Conservation (phyloP, 2,113 vertebrate species). For the Chelonoidis abingdonii region DNA sequence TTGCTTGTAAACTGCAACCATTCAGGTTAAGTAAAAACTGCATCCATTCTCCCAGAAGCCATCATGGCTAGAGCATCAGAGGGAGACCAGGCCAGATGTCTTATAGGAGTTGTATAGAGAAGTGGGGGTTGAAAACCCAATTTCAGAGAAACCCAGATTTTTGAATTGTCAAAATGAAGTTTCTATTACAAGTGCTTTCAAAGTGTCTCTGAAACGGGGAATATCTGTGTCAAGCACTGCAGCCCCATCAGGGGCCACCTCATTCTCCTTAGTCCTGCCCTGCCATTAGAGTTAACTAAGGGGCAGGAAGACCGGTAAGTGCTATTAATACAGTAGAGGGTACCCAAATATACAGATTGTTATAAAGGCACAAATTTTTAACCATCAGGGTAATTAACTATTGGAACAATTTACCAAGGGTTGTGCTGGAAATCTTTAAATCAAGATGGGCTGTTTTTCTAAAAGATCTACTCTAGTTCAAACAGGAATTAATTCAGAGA, state of each 20-base stretch:
- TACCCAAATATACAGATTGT: background rate
- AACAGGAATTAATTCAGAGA: too few species aligned
- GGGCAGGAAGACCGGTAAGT: background rate
- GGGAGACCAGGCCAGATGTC: background rate
- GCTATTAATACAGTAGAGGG: background rate
- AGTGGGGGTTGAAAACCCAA: background rate
- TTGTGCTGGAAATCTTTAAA: too few species aligned
- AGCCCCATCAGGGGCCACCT: background rate
- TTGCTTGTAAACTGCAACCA: background rate
- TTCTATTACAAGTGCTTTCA: background rate
- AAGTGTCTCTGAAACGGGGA: background rate
- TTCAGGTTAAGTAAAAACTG: background rate
- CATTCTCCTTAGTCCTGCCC: background rate
- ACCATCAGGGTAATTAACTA: too few species aligned
- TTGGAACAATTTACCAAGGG: too few species aligned
- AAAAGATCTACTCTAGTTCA: too few species aligned
- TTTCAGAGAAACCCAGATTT: background rate
- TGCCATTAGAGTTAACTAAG: background rate
- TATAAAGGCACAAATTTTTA: too few species aligned
- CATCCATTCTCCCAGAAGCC: background rate
- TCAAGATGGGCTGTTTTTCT: too few species aligned
- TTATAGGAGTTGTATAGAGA: background rate
- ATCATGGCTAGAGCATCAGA: background rate
- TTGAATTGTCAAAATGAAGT: background rate
- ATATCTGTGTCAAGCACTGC: background rate